Conservation (phyloP, 2,797 vertebrate genomes). For the Acanthis flammea region DNA sequence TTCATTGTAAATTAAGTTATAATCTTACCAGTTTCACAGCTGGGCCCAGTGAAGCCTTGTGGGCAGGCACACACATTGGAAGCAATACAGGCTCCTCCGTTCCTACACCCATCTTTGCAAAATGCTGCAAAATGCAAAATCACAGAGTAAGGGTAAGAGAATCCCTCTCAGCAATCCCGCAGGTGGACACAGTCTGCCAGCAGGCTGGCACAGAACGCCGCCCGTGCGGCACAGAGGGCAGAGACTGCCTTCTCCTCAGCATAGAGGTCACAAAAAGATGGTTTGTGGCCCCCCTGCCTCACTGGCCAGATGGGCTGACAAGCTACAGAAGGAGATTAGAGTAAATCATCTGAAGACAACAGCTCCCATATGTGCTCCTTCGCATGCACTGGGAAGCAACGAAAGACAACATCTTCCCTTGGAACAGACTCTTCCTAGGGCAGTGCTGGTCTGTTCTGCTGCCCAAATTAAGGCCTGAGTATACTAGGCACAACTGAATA, state of each 20-base stretch:
- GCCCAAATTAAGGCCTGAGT: not conserved
- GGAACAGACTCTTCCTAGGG: not conserved
- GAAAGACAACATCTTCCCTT: not conserved
- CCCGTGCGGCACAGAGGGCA: fast-evolving
- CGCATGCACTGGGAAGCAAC: not conserved
- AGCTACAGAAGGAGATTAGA: conserved; percentile 28
- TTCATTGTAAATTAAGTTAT: not conserved
- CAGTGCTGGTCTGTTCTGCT: not conserved
- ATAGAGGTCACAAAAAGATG: not conserved
- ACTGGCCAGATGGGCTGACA: conserved; percentile 33
- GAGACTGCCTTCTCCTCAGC: not conserved
- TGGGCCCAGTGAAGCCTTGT: conserved; percentile 92
- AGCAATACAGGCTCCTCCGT: conserved; percentile 91
- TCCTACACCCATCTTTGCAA: conserved; percentile 93
- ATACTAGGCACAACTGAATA: not conserved
- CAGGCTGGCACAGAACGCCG: fast-evolving
- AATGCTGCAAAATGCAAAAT: conserved; percentile 82
- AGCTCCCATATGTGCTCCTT: conserved; percentile 9
- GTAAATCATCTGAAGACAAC: conserved; percentile 39
- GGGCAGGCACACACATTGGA: conserved; percentile 92
- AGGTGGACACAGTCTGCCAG: not conserved
- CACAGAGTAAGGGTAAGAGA: not conserved
- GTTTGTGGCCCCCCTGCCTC: conserved; percentile 1
- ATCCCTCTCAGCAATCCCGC: not conserved
- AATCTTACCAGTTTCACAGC: conserved; percentile 92